Base-by-base conservation (phyloP, 2,797 vertebrate species). In the Paedocypris micromegethes region DNA sequence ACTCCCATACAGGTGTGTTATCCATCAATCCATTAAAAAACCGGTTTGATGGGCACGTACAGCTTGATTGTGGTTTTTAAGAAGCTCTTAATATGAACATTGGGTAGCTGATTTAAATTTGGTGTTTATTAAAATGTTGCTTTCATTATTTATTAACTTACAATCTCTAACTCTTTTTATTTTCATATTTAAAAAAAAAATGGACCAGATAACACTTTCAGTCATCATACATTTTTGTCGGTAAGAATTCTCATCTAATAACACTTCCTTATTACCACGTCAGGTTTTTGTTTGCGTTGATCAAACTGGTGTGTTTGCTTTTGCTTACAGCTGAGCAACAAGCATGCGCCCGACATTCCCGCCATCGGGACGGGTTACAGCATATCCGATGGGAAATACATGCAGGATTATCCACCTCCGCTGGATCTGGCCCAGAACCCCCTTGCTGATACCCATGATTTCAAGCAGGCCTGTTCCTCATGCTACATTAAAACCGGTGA, bases 401-500 rank as follows among this genome's bases (percentile, higher is more conserved):
- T 3, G 68, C 85, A 69, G 61, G 68, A 78, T 64, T 75, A 45
- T 72, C 85, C n/a, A 70, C 82, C 49, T 0, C 72, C 69, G 71
- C 85, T 92, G 77, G 90, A 91, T 75, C 82, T 79, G 4, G 84
- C 87, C 6, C 90, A 92, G 76, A 97, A 97, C 75, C 95, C 95
- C 0, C 87, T 99, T 56, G 93, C 94, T 69, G 92, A 94, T 73
- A 97, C 93, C 0, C 95, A 99, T 54, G 95, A 99, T 49, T 90
- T 99, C 77, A 92, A 86, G 79, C 95, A 94, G 79, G 96, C 96
- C 6, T 99, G 97, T 83, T 88, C 88, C 47, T 60, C 82, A 50
- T 99, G 97, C 83, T 98, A 91, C 66, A 72, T 93, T 72, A 96
- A 90, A 88, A 93, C 90, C 70, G 97, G 97, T 97, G 79, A 91